phyloP scores from a whole-genome alignment of 2,113 vertebrate species.

The Tachuris rubrigastra region DNA sequence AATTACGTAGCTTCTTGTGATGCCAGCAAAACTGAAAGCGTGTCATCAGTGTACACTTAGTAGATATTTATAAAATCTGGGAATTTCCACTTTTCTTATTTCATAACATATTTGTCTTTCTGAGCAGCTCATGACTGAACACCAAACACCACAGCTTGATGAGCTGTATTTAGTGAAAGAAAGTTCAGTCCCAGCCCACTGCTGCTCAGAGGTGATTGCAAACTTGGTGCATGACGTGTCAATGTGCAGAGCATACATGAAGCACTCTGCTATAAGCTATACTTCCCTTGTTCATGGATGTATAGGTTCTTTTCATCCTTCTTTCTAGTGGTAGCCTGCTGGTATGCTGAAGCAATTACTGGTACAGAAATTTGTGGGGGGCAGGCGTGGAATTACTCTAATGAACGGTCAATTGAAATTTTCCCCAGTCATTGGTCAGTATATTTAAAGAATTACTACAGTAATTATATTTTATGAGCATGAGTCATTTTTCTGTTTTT shows the following conservation, averaged over 20 bases:
- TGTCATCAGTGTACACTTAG: not conserved
- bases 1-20: not conserved
- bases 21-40: conserved; percentile 22
- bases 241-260: not conserved
- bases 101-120: not conserved
- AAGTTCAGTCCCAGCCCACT: not conserved
- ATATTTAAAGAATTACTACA: conserved; percentile 73
- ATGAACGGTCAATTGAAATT: conserved; percentile 48
- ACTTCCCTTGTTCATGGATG: not conserved
- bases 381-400: not conserved
- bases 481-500: conserved; percentile 79
- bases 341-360: not conserved
- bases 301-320: not conserved
- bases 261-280: not conserved
- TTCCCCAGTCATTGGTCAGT: conserved; percentile 40
- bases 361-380: not conserved
- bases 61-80: not conserved
- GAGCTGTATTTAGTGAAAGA: not conserved
- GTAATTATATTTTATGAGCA: conserved; percentile 72
- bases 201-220: not conserved
- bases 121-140: not conserved
- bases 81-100: conserved; percentile 24
- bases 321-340: not conserved
- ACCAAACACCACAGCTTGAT: not conserved
- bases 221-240: not conserved